A percentile compares a stretch with the other conserved stretches of the same genome.
Evolutionary conservation across 1,140 invertebrate species (phyloP).

Genomic region (Amphibalanus amphitrite): DNA sequence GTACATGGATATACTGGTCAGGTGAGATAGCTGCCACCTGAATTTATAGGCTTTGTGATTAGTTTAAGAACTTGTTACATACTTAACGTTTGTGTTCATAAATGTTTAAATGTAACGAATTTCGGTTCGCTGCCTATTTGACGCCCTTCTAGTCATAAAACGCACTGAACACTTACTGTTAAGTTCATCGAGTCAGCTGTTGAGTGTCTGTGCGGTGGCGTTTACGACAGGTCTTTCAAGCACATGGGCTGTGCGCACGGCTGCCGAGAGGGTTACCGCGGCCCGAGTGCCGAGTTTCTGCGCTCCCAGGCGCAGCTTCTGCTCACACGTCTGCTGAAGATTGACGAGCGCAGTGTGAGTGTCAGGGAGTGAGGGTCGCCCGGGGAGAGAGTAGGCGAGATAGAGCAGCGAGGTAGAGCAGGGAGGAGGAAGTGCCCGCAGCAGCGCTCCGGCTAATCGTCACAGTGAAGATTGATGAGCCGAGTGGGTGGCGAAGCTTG

Average conservation of each 20-base stretch:
- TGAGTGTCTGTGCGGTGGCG: neutral
- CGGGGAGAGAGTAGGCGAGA: no score
- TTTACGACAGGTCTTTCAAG: slow-evolving; percentile 48
- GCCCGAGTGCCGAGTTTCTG: slow-evolving; percentile 72
- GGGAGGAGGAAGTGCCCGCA: no score
- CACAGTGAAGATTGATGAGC: no score
- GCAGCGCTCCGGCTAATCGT: no score
- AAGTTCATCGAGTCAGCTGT: slow-evolving; percentile 4
- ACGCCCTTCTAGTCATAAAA: neutral
- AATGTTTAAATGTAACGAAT: neutral
- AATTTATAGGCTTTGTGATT: neutral
- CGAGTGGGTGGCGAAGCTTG: no score
- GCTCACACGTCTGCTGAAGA: slow-evolving; percentile 44
- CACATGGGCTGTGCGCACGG: slow-evolving; percentile 85
- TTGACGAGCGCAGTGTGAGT: neutral
- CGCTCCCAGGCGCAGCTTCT: slow-evolving; percentile 72
- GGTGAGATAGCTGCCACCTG: slow-evolving; percentile 20
- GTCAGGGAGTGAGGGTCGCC: no score
- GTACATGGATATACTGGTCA: slow-evolving; percentile 34
- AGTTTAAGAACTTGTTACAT: neutral
- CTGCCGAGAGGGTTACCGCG: slow-evolving; percentile 63
- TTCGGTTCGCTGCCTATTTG: neutral
- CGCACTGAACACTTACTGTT: slow-evolving; percentile 4
- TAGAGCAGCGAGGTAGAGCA: no score
- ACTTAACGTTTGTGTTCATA: neutral